Base-by-base conservation (phyloP, 2,888 invertebrate species). In the Catotricha subobsoleta region DNA sequence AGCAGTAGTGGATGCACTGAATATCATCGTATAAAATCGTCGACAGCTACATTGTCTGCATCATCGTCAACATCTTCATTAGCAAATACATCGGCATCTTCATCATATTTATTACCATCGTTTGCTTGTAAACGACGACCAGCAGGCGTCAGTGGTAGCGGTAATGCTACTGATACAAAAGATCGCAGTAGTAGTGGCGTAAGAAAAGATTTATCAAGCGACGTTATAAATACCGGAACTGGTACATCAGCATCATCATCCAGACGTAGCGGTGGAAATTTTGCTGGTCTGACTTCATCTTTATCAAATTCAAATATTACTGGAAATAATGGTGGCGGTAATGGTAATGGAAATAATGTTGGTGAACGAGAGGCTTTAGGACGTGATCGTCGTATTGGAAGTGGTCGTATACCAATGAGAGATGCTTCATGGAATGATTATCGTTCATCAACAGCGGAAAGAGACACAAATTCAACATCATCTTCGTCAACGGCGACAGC, bases 381-480 rank as follows among this genome's bases (percentile, higher is more conserved):
- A 9, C 6, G 23, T 5, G 23, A 61, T 43, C 65, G 76, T 15
- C 76, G 87, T 35, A 86, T 88, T 53, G 88, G 88, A 5, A 87
- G 87, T 51, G 88, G 90, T 0, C 76, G 90, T 9, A 76, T 90
- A 46, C 67, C 77, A 64, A 69, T 78, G 45, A 70, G 80, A 23
- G 64, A 60, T 43, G 57, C 57, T 15, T 56, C 54, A 45, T 72
- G 71, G 71, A 71, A 71, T 49, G 36, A 36, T 23, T 25, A 16
- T 25, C 13, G 25, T 15, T 20, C 36, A 5, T 13, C 13, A 21
- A 23, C 35, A 6, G 25, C 23, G 15, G 36, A 36, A 8, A 23
- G 13, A 15, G 9, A 20, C 13, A 9, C 36, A 9, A 25, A 29
- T n/a, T 4, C 4, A 29, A 10, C 9, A 12, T 3, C 25, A 38